Percentiles rank a stretch among this genome's conserved stretches.
These are phyloP conservation scores for Copidosoma aretas DNA, from an alignment of 2,888 invertebrate genomes.

Conservation along the genomic window DNA sequence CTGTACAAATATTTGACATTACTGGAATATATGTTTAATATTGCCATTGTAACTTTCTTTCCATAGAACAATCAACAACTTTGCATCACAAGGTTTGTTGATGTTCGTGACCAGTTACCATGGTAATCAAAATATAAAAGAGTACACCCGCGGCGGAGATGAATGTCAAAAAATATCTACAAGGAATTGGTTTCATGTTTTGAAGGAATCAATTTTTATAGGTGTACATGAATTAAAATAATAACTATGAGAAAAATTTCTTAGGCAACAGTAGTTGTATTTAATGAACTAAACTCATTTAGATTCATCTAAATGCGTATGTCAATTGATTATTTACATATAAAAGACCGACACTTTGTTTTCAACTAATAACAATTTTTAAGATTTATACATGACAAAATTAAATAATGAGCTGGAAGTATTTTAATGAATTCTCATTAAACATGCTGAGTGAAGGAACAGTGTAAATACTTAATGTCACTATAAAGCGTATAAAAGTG, in stretches of 20 bases:
- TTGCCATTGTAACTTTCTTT: conserved; percentile 32
- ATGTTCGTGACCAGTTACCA: conserved; percentile 27
- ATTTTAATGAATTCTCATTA: neutral
- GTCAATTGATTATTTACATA: too few species aligned
- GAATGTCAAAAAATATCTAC: too few species aligned
- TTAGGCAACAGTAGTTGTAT: too few species aligned
- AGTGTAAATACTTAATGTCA: too few species aligned
- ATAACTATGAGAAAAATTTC: too few species aligned
- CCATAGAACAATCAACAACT: neutral
- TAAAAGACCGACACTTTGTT: too few species aligned
- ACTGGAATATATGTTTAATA: conserved; percentile 38
- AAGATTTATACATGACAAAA: neutral
- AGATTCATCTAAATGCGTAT: too few species aligned
- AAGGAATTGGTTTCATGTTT: too few species aligned
- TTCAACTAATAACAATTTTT: conserved; percentile 5
- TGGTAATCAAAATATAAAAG: conserved; percentile 14
- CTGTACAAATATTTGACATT: conserved; percentile 40
- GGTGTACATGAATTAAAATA: too few species aligned
- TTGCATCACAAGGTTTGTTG: neutral
- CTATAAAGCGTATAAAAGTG: conserved; percentile 2
- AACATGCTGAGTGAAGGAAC: too few species aligned
- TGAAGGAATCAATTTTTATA: too few species aligned
- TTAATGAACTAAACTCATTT: too few species aligned
- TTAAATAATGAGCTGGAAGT: neutral
- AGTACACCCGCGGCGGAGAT: neutral